A percentile compares a stretch with the other conserved stretches of the same genome.
Conservation (phyloP, 2,888 invertebrate species). For the Agrilus cyanescens region DNA sequence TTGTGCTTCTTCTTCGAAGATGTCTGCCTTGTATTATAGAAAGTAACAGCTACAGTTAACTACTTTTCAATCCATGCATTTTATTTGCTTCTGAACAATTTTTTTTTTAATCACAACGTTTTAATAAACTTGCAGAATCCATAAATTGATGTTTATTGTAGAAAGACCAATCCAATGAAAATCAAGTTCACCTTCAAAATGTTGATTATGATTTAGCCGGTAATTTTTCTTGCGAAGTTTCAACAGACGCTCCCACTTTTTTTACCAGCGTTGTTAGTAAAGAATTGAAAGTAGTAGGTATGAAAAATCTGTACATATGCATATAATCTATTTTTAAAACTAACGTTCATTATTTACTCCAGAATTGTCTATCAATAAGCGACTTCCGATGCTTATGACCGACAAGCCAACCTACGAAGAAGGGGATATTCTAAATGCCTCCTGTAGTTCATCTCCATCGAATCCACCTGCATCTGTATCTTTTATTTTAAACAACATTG, state of each 20-base stretch:
- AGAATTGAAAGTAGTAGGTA: constrained; percentile 66
- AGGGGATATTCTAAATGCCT: constrained; percentile 62
- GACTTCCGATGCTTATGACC: constrained; percentile 52
- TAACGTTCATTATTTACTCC: constrained; percentile 31
- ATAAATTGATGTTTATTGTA: constrained; percentile 34
- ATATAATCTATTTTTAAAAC: background rate
- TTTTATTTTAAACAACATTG: constrained; percentile 65
- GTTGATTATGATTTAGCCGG: constrained; percentile 61
- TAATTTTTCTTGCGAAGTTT: constrained; percentile 71
- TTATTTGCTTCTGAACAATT: too few relatives aligned
- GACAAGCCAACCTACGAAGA: constrained; percentile 63
- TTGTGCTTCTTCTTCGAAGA: too few relatives aligned
- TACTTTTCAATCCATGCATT: too few relatives aligned
- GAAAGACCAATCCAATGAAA: constrained; percentile 61
- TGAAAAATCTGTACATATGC: constrained; percentile 34
- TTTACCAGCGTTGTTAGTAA: constrained; percentile 54
- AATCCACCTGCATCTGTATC: constrained; percentile 62
- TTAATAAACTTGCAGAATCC: too few relatives aligned
- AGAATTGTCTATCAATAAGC: constrained; percentile 50
- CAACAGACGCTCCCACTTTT: constrained; percentile 61
- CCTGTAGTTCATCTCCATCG: constrained; percentile 71
- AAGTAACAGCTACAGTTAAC: too few relatives aligned
- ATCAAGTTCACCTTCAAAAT: constrained; percentile 58
- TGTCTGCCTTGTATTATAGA: too few relatives aligned
- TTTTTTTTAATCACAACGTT: too few relatives aligned